A percentile compares a stretch with the other conserved stretches of the same genome.
Evolutionary conservation across 2,888 invertebrate genomes (phyloP).

Genomic region (Calameuta pallipes): DNA sequence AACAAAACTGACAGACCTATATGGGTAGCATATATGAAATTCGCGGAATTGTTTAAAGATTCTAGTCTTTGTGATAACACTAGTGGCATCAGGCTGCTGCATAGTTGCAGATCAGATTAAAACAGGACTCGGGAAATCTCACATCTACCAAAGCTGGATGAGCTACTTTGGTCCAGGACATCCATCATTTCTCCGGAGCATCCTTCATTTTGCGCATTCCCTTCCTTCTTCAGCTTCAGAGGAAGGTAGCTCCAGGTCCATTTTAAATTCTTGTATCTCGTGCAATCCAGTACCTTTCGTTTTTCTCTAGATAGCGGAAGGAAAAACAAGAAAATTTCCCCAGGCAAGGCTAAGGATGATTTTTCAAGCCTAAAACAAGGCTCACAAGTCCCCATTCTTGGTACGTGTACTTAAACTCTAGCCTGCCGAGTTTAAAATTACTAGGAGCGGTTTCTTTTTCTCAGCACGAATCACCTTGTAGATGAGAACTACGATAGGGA

Average conservation of each 20-base stretch:
- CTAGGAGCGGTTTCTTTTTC: not conserved
- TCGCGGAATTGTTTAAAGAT: not conserved
- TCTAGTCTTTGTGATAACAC: not conserved
- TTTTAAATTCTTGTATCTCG: slow-evolving; percentile 1
- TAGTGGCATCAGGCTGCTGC: slow-evolving; percentile 11
- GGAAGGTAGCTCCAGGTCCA: slow-evolving; percentile 1
- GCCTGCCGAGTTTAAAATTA: not conserved
- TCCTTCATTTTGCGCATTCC: slow-evolving; percentile 52
- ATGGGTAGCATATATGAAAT: not conserved
- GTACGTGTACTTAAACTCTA: not conserved
- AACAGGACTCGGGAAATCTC: slow-evolving; percentile 39
- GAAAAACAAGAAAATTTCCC: slow-evolving; percentile 9
- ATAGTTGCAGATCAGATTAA: slow-evolving; percentile 47
- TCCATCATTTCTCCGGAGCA: slow-evolving; percentile 49
- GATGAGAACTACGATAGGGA: slow-evolving; percentile 1
- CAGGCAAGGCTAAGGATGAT: not conserved
- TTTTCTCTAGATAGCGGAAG: not conserved
- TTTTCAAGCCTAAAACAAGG: not conserved
- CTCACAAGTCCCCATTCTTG: not conserved
- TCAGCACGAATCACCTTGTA: not conserved
- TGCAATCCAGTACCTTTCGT: not conserved
- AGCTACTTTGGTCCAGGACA: slow-evolving; percentile 21
- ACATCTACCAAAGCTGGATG: slow-evolving; percentile 3
- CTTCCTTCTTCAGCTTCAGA: slow-evolving; percentile 1
- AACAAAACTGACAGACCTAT: not conserved